Evolutionary conservation across 2,888 invertebrate genomes (phyloP), one percentile per base, ranked within the genome.

Genomic region (Cabera pusaria): DNA sequence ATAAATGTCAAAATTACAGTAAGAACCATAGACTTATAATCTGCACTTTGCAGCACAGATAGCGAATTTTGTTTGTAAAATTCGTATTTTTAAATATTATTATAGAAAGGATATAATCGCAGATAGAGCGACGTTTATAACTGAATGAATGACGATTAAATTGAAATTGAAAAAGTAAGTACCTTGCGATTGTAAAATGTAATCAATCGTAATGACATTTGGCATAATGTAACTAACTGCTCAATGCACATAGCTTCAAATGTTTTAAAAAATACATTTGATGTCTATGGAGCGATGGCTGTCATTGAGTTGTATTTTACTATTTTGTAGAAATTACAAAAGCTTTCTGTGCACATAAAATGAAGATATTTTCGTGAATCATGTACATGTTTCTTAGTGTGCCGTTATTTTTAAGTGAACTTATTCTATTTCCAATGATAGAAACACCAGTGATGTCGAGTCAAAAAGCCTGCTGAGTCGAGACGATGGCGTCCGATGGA

Each of bases 401-500:
- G 72, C 69, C 64, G 63, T 56, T 84, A 83, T 74, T 64, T 72
- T 49, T 84, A 81, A 82, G 81, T 81, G 73, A 71, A 75, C 68
- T 63, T 67, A 72, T 67, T 59, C 58, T 68, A 66, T 69, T 69
- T 68, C 68, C 65, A 64, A 74, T 68, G 68, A 68, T 68, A 69
- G 61, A 72, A 72, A 61, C 65, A 60, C 49, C 72, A 73, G 72
- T 73, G 66, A 87, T 86, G 84, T 70, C 66, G 66, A 70, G 71
- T 79, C 78, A 68, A 75, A 81, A 77, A 74, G 77, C 73, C 74
- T 76, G 72, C 54, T 80, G 72, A 77, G 73, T 76, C 74, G 69
- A 70, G 79, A 83, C 86, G 84, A 95, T 94, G 94, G 94, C 94
- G 94, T 93, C 94, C 80, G 94, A 94, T 90, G 93, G 92, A 89